Percentiles rank a stretch among this genome's conserved stretches.
phyloP scores from a whole-genome alignment of 1,140 invertebrate species.

The Neodiprion fabricii region DNA sequence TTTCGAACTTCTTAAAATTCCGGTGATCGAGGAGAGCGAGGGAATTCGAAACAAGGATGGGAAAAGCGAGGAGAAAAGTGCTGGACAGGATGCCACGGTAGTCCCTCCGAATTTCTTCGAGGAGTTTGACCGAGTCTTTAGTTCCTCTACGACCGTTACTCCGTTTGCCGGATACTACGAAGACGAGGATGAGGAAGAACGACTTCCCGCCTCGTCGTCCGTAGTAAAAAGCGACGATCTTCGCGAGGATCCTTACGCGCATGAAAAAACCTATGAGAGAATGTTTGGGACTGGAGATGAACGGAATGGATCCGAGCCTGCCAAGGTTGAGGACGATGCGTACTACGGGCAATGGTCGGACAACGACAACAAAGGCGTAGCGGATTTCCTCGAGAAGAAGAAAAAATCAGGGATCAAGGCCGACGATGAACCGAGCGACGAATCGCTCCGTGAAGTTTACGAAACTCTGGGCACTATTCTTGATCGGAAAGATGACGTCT shows the following conservation, averaged over 20 bases:
- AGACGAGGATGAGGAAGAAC: not conserved
- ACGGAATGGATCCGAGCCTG: slow-evolving; percentile 11
- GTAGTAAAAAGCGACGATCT: not conserved
- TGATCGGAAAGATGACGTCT: slow-evolving; percentile 49
- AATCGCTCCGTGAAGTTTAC: slow-evolving; percentile 1
- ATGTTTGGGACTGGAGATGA: slow-evolving; percentile 12
- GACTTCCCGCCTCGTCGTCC: not conserved
- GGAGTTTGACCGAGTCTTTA: slow-evolving; percentile 16
- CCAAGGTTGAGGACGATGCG: slow-evolving; percentile 19
- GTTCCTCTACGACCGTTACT: not conserved
- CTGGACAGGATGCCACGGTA: not conserved
- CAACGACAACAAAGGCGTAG: not conserved
- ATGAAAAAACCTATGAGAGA: slow-evolving; percentile 11
- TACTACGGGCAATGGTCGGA: slow-evolving; percentile 18
- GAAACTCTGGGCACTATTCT: slow-evolving; percentile 32
- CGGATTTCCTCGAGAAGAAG: slow-evolving; percentile 14
- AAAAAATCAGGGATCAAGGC: not conserved
- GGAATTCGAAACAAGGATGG: slow-evolving; percentile 44
- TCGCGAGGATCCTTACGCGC: not conserved
- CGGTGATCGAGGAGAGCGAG: not conserved
- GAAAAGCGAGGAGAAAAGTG: slow-evolving; percentile 30
- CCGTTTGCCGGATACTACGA: not conserved
- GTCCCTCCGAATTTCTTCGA: slow-evolving; percentile 34
- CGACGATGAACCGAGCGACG: slow-evolving; percentile 14
- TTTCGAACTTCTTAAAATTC: not conserved